phyloP scores from a whole-genome alignment of 2,797 vertebrate genomes.

The Falco naumanni region DNA sequence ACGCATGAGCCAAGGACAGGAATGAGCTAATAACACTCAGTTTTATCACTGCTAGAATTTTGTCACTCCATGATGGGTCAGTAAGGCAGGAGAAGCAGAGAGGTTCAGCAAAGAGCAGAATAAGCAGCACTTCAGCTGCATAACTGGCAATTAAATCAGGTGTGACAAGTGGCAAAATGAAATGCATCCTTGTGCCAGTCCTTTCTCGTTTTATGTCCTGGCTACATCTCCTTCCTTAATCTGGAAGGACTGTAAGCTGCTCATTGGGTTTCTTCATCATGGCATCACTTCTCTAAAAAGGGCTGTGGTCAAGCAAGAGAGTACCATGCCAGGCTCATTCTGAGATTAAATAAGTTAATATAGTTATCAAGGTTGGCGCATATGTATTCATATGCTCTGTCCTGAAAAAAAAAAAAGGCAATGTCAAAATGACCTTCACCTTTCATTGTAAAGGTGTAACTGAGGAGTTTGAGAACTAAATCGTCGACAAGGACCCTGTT shows the following conservation, averaged over 20 bases:
- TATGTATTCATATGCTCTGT: not conserved
- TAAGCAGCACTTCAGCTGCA: not conserved
- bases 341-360: not conserved
- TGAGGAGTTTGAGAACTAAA: not conserved
- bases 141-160: not conserved
- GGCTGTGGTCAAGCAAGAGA: not conserved
- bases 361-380: not conserved
- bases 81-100: not conserved
- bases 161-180: not conserved
- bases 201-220: not conserved
- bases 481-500: rapidly evolving
- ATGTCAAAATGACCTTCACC: not conserved
- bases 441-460: not conserved
- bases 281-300: not conserved
- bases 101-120: not conserved
- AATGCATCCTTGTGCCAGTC: not conserved
- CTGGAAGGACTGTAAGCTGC: not conserved
- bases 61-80: not conserved
- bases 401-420: not conserved
- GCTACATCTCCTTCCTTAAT: not conserved
- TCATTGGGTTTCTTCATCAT: not conserved
- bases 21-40: not conserved
- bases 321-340: not conserved
- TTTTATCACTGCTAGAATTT: not conserved
- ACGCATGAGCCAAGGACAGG: not conserved